A percentile compares a stretch with the other conserved stretches of the same genome.
Evolutionary conservation across 2,888 invertebrate species (phyloP).

Genomic region (Acronicta psi): DNA sequence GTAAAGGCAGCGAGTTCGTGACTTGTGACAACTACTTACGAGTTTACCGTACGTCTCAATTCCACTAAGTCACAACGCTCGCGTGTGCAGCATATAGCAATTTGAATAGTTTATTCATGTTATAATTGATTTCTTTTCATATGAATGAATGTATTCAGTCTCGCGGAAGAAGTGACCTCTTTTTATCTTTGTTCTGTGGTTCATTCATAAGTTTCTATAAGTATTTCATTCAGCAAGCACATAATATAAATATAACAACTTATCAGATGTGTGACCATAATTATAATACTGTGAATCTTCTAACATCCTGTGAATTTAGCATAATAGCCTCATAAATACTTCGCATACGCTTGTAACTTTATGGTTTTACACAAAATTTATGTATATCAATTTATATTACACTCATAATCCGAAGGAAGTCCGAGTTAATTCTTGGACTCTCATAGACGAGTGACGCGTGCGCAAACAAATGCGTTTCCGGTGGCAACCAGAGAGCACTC

Average conservation of each 20-base stretch:
- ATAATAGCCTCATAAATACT: slow-evolving; percentile 19
- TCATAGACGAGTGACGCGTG: slow-evolving; percentile 50
- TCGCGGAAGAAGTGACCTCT: slow-evolving; percentile 68
- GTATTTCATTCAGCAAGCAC: slow-evolving; percentile 37
- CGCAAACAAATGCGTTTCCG: slow-evolving; percentile 62
- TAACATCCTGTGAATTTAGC: slow-evolving; percentile 36
- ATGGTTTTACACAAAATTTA: slow-evolving; percentile 39
- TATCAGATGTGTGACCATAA: slow-evolving; percentile 25
- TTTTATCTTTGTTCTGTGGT: slow-evolving; percentile 54
- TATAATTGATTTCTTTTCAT: slow-evolving; percentile 75
- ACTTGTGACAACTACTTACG: slow-evolving; percentile 56
- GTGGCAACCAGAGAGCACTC: slow-evolving; percentile 37
- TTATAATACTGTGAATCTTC: slow-evolving; percentile 24
- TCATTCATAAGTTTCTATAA: slow-evolving; percentile 51
- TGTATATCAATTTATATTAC: slow-evolving; percentile 37
- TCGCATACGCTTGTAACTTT: slow-evolving; percentile 20
- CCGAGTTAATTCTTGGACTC: slow-evolving; percentile 58
- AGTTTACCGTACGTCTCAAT: slow-evolving; percentile 59
- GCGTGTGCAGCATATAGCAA: slow-evolving; percentile 60
- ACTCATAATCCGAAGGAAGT: slow-evolving; percentile 53
- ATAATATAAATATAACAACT: slow-evolving; percentile 41
- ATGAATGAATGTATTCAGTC: slow-evolving; percentile 65
- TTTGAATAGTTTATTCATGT: slow-evolving; percentile 73
- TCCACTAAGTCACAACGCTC: slow-evolving; percentile 62
- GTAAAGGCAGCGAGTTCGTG: slow-evolving; percentile 59